A percentile compares a stretch with the other conserved stretches of the same genome.
These are phyloP conservation scores for Nansenia antarctica DNA, from an alignment of 2,113 vertebrate species.

Conservation along the genomic window DNA sequence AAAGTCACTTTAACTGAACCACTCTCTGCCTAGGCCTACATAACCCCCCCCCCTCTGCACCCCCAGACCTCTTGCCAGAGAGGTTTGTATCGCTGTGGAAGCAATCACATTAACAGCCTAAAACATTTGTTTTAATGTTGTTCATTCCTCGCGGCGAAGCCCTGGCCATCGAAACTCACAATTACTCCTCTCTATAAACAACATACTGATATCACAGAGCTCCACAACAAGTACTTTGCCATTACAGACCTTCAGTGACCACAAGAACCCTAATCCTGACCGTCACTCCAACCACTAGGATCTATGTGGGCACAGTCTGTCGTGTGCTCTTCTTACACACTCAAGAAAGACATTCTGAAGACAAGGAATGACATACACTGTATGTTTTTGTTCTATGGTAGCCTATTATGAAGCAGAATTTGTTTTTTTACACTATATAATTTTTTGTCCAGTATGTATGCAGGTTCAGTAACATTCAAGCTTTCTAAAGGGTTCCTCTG, in stretches of 20 bases:
- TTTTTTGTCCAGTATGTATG: too few relatives aligned
- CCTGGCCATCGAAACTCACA: slow-evolving; percentile 15
- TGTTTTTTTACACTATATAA: too few relatives aligned
- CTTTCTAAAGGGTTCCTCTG: too few relatives aligned
- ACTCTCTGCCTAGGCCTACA: not conserved
- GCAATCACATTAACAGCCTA: slow-evolving; percentile 32
- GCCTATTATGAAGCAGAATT: too few relatives aligned
- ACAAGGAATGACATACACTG: too few relatives aligned
- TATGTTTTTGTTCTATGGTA: not conserved
- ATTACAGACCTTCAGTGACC: slow-evolving; percentile 5
- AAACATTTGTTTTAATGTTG: slow-evolving; percentile 42
- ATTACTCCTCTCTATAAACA: slow-evolving; percentile 43
- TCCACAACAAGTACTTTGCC: slow-evolving; percentile 5
- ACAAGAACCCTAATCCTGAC: slow-evolving; percentile 1
- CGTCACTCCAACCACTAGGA: not conserved
- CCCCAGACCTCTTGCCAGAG: not conserved
- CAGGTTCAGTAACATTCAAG: too few relatives aligned
- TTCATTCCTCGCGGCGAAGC: slow-evolving; percentile 28
- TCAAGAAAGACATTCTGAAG: not conserved
- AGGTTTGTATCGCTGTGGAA: slow-evolving; percentile 35
- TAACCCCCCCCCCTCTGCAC: slow-evolving; percentile 1
- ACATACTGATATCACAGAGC: slow-evolving; percentile 20
- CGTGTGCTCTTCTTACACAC: not conserved
- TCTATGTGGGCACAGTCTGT: not conserved
- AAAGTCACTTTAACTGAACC: not conserved